These are phyloP conservation scores for Chionodraco myersi DNA, from an alignment of 2,113 vertebrate genomes.

Conservation along the genomic window DNA sequence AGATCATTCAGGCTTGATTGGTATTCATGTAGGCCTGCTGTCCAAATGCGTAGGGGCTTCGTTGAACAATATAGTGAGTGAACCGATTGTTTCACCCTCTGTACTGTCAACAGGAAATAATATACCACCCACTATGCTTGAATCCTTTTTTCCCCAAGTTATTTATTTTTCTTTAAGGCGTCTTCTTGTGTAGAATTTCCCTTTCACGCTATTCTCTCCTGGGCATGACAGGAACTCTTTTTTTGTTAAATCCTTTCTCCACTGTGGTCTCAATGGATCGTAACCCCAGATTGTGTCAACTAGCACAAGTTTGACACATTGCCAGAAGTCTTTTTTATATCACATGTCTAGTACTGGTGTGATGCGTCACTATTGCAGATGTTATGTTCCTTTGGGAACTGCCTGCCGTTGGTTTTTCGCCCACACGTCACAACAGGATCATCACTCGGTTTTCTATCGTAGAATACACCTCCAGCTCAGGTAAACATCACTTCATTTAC, in stretches of 20 bases:
- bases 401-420: slow-evolving; percentile 47
- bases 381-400: slow-evolving; percentile 57
- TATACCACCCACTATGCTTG: slow-evolving; percentile 24
- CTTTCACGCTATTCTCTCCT: slow-evolving; percentile 25
- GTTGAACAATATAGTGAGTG: slow-evolving; percentile 17
- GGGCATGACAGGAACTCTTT: slow-evolving; percentile 7
- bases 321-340: slow-evolving; percentile 56
- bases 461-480: slow-evolving; percentile 35
- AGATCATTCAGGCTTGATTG: slow-evolving; percentile 51
- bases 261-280: slow-evolving; percentile 52
- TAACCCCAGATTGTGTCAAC: slow-evolving; percentile 45
- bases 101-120: slow-evolving; percentile 35
- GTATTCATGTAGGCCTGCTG: slow-evolving; percentile 45
- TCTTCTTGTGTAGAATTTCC: slow-evolving; percentile 21
- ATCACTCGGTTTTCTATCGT: slow-evolving; percentile 48
- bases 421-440: slow-evolving; percentile 56
- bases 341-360: slow-evolving; percentile 39
- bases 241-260: slow-evolving; percentile 9
- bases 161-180: slow-evolving; percentile 44
- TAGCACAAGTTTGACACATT: slow-evolving; percentile 53
- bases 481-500: slow-evolving; percentile 51
- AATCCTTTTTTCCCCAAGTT: slow-evolving; percentile 19
- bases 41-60: slow-evolving; percentile 27
- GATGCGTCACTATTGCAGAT: slow-evolving; percentile 64
- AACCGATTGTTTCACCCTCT: slow-evolving; percentile 36